phyloP scores from a whole-genome alignment of 2,113 vertebrate genomes.

The Shinisaurus crocodilurus region DNA sequence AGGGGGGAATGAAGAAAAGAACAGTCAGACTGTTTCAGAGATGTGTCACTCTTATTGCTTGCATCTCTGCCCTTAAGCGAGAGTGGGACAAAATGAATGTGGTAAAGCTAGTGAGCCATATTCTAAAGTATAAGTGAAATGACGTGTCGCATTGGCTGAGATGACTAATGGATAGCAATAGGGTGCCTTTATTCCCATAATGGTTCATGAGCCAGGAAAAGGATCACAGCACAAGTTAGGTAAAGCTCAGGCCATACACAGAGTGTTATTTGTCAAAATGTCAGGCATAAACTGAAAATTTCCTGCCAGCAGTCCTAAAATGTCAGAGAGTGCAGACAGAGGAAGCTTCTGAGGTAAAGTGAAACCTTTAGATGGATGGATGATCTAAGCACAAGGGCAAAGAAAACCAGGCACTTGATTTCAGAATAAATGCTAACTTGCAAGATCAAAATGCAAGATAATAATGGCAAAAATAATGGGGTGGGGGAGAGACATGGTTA shows the following conservation, averaged over 20 bases:
- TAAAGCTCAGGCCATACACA: slow-evolving; percentile 44
- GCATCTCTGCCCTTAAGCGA: neutral
- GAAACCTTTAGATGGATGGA: slow-evolving; percentile 56
- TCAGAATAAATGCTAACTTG: neutral
- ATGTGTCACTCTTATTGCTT: neutral
- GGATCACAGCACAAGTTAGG: neutral
- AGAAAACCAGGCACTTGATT: neutral
- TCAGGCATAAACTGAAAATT: slow-evolving; percentile 63
- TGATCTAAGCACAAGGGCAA: neutral
- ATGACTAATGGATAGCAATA: neutral
- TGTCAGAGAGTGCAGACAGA: slow-evolving; percentile 30
- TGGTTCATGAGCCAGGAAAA: slow-evolving; percentile 27
- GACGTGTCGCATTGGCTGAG: neutral
- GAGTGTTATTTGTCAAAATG: slow-evolving; percentile 65
- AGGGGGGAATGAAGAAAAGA: neutral
- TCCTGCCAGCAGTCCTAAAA: slow-evolving; percentile 59
- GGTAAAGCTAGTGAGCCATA: neutral
- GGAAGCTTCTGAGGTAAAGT: slow-evolving; percentile 38
- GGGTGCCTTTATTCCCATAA: neutral
- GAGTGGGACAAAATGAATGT: neutral
- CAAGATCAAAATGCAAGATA: neutral
- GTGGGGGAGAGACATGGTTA: neutral
- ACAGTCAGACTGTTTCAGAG: neutral
- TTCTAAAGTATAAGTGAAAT: neutral
- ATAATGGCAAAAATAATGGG: neutral